Evolutionary conservation across 92 coral and sea anemone genomes (phyloP).

Genomic region (Parazoanthus swiftii): DNA sequence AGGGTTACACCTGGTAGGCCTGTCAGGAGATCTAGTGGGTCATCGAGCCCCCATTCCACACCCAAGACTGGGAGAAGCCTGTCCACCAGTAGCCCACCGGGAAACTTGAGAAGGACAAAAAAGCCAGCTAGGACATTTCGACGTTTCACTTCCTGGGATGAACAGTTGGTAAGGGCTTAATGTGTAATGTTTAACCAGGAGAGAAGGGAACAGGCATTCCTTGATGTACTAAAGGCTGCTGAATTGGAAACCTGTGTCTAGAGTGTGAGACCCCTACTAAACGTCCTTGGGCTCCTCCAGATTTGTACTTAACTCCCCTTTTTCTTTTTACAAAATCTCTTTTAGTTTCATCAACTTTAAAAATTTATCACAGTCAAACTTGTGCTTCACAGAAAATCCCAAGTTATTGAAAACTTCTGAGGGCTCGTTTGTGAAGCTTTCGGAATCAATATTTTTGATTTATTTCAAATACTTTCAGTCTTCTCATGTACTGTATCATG

Average conservation of each 20-base stretch:
- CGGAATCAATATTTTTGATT: neutral
- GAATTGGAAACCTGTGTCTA: too few species aligned
- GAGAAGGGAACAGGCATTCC: too few species aligned
- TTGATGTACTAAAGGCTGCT: too few species aligned
- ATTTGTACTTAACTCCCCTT: too few species aligned
- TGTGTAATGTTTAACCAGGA: neutral
- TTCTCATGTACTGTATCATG: neutral
- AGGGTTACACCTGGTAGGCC: neutral
- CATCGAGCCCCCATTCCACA: constrained; percentile 11
- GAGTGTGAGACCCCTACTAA: too few species aligned
- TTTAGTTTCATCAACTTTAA: too few species aligned
- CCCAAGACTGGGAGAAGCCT: neutral
- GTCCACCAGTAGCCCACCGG: constrained; percentile 16
- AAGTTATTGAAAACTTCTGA: too few species aligned
- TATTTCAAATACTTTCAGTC: neutral
- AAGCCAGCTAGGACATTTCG: constrained; percentile 71
- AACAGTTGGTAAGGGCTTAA: constrained; percentile 21
- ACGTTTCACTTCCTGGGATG: constrained; percentile 38
- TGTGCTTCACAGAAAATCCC: too few species aligned
- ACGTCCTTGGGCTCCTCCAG: too few species aligned
- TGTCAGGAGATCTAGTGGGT: constrained; percentile 3
- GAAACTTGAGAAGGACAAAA: constrained; percentile 71
- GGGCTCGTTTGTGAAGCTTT: too few species aligned
- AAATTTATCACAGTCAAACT: too few species aligned
- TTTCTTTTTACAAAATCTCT: too few species aligned